These are phyloP conservation scores for Fragum sueziense DNA, from an alignment of 2,888 invertebrate species.

Conservation along the genomic window DNA sequence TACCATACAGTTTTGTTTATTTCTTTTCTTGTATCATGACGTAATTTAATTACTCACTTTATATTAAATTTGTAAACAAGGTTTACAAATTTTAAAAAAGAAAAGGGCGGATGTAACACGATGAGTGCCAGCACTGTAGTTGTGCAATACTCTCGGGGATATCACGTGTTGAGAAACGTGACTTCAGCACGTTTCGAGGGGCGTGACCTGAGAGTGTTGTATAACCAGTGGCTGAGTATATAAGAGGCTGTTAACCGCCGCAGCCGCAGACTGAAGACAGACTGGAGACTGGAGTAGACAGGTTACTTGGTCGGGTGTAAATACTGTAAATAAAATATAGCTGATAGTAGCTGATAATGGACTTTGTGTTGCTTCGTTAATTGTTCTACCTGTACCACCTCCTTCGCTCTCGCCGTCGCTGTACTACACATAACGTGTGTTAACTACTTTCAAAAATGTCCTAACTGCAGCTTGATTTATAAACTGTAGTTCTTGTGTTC, in stretches of 20 bases:
- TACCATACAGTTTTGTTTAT: no score
- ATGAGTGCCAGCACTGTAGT: no score
- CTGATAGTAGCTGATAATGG: not conserved
- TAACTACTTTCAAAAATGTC: no score
- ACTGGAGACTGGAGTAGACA: no score
- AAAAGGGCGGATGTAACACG: not conserved
- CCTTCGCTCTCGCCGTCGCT: not conserved
- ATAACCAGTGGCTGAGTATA: not conserved
- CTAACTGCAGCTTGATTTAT: no score
- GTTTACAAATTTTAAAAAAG: not conserved
- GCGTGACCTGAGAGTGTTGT: not conserved
- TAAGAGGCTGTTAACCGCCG: not conserved
- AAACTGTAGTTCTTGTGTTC: no score
- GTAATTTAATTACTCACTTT: no score
- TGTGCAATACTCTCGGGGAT: not conserved
- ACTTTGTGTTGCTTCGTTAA: not conserved
- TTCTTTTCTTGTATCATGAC: no score
- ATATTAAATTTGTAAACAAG: not conserved
- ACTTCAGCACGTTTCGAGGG: not conserved
- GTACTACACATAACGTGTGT: not conserved
- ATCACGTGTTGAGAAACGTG: not conserved
- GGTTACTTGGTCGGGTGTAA: not conserved
- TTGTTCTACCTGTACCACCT: not conserved
- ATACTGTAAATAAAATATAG: not conserved
- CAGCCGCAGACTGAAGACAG: no score